Base-by-base conservation (phyloP, 2,113 vertebrate genomes). In the Burhinus oedicnemus region DNA sequence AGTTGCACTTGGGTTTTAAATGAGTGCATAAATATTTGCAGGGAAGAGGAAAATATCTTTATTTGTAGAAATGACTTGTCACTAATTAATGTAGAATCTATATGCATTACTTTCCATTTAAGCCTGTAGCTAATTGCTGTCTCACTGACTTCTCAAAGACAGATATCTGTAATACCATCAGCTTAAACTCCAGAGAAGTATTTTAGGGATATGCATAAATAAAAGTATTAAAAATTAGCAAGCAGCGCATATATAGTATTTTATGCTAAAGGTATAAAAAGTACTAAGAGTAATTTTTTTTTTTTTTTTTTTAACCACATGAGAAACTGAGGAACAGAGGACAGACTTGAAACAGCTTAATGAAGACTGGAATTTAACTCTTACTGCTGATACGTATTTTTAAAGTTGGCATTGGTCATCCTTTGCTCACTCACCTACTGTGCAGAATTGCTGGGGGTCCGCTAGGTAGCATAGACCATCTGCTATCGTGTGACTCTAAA, bases 21-120 rank as follows among this genome's bases (percentile, higher is more conserved):
- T 83, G 87, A 91, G 49, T 57, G 44, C 52, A 21, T 71, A 93
- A 95, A 52, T 89, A 85, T 85, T 95, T 96, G 77, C 75, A 62
- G 66, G 16, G 87, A 34, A 70, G 57, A 61, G 66, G 36, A 5
- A 64, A 83, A 87, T 71, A 77, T 82, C 76, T 51, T 94, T 68
- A 75, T 40, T 82, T 72, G 26, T 58, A 80, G 66, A 49, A 95
- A 70, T 76, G 30, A 62, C 54, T 83, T 70, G 61, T 69, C 27
- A 8, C 51, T 90, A 82, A 83, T 97, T 95, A 89, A 77, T 94
- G 72, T 19, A 61, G 66, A 76, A 65, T 86, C 79, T 83, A 8
- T 82, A 72, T 0, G 2, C 54, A 38, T 90, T 95, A 40, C 27
- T 89, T 23, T 95, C 94, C 62, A 12, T 93, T 96, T 94, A 75